Percentiles rank a stretch among this genome's conserved stretches.
These are phyloP conservation scores for Atrichornis clamosus DNA, from an alignment of 2,113 vertebrate species.

Conservation along the genomic window DNA sequence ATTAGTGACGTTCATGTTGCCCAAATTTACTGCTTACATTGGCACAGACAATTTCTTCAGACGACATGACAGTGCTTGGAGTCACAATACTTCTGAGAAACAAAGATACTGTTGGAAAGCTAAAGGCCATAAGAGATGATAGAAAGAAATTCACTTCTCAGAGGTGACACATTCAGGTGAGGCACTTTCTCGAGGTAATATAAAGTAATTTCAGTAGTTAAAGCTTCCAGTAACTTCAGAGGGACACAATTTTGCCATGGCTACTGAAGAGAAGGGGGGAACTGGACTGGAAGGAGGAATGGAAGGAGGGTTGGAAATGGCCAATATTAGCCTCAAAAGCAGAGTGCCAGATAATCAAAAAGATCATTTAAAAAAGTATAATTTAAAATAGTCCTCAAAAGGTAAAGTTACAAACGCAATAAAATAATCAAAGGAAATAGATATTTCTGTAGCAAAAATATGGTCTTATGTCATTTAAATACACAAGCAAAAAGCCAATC, in stretches of 20 bases:
- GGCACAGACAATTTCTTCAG: background rate
- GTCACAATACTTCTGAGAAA: background rate
- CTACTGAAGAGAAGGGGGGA: background rate
- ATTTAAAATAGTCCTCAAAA: background rate
- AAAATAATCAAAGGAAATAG: constrained; percentile 5
- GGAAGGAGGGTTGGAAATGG: background rate
- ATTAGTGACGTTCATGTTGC: background rate
- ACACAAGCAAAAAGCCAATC: constrained; percentile 44
- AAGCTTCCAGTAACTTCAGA: background rate
- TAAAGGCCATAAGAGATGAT: background rate
- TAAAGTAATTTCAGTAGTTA: background rate
- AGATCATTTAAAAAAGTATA: background rate
- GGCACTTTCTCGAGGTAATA: background rate
- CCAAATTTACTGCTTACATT: background rate
- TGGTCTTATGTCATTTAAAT: constrained; percentile 42
- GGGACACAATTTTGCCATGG: background rate
- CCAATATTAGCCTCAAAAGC: background rate
- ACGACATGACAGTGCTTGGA: background rate
- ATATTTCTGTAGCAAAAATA: background rate
- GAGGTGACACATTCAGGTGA: background rate
- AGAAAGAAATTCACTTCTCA: background rate
- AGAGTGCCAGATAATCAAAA: background rate
- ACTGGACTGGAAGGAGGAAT: background rate
- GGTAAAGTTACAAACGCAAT: background rate
- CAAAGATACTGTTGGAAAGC: background rate